Percentiles rank a stretch among this genome's conserved stretches.
Evolutionary conservation across 2,888 invertebrate species (phyloP).

Genomic region (Baronia brevicornis): DNA sequence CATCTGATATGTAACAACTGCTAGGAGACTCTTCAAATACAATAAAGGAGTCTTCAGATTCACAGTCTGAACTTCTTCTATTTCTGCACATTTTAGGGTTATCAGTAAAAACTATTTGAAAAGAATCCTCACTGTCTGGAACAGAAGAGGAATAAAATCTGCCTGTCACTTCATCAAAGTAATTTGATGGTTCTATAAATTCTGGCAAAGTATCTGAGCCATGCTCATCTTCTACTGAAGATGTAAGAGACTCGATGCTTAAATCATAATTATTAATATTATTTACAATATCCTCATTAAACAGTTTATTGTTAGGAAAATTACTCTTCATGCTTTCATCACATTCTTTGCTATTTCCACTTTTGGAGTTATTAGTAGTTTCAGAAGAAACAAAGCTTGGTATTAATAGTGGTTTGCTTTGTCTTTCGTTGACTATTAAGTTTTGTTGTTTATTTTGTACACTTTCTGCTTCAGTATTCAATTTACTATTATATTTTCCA

Average conservation of each 20-base stretch:
- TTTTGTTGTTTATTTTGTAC: slow-evolving; percentile 1
- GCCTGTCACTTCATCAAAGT: slow-evolving; percentile 57
- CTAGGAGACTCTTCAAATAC: slow-evolving; percentile 63
- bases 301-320: neutral
- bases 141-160: slow-evolving; percentile 44
- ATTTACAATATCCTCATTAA: slow-evolving; percentile 5
- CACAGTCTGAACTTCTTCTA: slow-evolving; percentile 61
- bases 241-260: neutral
- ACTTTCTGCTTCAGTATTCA: slow-evolving; percentile 8
- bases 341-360: neutral
- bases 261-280: neutral
- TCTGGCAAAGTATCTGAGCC: slow-evolving; percentile 18
- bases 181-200: slow-evolving; percentile 15
- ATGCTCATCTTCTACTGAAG: slow-evolving; percentile 1
- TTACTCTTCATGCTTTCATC: neutral
- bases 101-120: slow-evolving; percentile 63
- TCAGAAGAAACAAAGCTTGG: no score
- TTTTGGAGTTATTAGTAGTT: slow-evolving; percentile 13
- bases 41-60: slow-evolving; percentile 77
- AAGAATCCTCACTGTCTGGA: slow-evolving; percentile 56
- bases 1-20: slow-evolving; percentile 54
- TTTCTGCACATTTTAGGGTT: slow-evolving; percentile 27
- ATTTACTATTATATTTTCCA: slow-evolving; percentile 30
- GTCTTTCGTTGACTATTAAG: slow-evolving; percentile 1
- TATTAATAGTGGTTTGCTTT: slow-evolving; percentile 11